These are phyloP conservation scores for Parotocinclus haroldoi DNA, from an alignment of 2,797 vertebrate species.

Conservation along the genomic window DNA sequence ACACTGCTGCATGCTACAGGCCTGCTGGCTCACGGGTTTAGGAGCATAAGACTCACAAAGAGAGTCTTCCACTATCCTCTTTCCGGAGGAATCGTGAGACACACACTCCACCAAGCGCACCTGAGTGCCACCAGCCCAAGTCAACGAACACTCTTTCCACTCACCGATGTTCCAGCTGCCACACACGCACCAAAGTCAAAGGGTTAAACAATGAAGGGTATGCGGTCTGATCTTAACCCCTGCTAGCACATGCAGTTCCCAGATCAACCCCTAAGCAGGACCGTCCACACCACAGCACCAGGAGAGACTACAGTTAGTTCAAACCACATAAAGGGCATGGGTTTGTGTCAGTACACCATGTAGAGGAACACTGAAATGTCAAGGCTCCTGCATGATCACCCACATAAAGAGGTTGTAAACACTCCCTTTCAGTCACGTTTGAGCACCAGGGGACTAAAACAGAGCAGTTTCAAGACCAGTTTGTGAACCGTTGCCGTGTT, in stretches of 20 bases:
- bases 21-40: conserved; percentile 74
- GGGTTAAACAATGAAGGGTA: too few relatives aligned
- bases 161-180: conserved; percentile 84
- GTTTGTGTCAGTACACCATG: too few relatives aligned
- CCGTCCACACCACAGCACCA: not conserved
- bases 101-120: conserved; percentile 82
- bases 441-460: too few relatives aligned
- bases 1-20: conserved; percentile 82
- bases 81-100: conserved; percentile 67
- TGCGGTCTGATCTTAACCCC: conserved; percentile 1
- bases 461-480: too few relatives aligned
- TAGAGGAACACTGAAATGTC: too few relatives aligned
- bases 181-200: not conserved
- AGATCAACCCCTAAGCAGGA: conserved; percentile 11
- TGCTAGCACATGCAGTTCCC: conserved; percentile 4
- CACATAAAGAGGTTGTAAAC: too few relatives aligned
- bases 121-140: conserved; percentile 87
- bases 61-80: conserved; percentile 71
- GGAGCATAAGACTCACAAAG: conserved; percentile 72
- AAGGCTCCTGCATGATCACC: too few relatives aligned
- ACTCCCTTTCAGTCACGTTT: too few relatives aligned
- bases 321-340: not conserved
- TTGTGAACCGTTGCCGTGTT: too few relatives aligned
- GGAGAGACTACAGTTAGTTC: not conserved
- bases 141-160: conserved; percentile 84